phyloP scores from a whole-genome alignment of 2,888 invertebrate species.

The Cosmorhoe ocellata region DNA sequence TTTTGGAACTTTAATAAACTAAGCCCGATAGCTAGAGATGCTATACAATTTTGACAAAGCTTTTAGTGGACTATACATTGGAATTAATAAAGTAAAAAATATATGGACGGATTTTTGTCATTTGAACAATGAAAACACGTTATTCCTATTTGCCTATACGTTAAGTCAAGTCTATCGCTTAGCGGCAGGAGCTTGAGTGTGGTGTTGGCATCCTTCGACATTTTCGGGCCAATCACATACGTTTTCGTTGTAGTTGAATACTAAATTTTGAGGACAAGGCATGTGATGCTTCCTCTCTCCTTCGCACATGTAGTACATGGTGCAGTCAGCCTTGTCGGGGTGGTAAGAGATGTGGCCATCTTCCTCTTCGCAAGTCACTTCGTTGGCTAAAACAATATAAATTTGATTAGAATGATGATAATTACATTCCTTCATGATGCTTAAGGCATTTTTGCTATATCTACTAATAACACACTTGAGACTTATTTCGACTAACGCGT shows the following conservation, averaged over 20 bases:
- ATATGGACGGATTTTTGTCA: neutral
- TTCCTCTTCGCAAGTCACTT: slow-evolving; percentile 94
- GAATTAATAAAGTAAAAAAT: neutral
- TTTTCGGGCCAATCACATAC: slow-evolving; percentile 98
- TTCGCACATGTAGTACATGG: slow-evolving; percentile 98
- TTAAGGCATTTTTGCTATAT: too few relatives aligned
- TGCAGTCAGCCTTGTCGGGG: slow-evolving; percentile 94
- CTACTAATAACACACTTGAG: too few relatives aligned
- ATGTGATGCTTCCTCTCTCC: slow-evolving; percentile 97
- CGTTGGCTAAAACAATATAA: slow-evolving; percentile 85
- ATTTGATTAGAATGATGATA: neutral
- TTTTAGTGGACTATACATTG: too few relatives aligned
- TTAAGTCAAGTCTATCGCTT: slow-evolving; percentile 55
- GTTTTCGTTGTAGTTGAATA: slow-evolving; percentile 95
- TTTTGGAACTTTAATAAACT: too few relatives aligned
- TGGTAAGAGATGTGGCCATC: slow-evolving; percentile 98
- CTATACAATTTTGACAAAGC: too few relatives aligned
- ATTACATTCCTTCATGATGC: too few relatives aligned
- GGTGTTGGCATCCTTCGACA: slow-evolving; percentile 90
- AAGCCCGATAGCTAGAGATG: neutral
- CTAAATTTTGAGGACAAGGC: slow-evolving; percentile 96
- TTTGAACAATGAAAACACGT: neutral
- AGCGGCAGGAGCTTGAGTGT: slow-evolving; percentile 77
- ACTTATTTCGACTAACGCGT: too few relatives aligned
- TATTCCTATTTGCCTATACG: slow-evolving; percentile 8